Evolutionary conservation across 2,888 invertebrate genomes (phyloP).

Genomic region (Cremastinae sp.): DNA sequence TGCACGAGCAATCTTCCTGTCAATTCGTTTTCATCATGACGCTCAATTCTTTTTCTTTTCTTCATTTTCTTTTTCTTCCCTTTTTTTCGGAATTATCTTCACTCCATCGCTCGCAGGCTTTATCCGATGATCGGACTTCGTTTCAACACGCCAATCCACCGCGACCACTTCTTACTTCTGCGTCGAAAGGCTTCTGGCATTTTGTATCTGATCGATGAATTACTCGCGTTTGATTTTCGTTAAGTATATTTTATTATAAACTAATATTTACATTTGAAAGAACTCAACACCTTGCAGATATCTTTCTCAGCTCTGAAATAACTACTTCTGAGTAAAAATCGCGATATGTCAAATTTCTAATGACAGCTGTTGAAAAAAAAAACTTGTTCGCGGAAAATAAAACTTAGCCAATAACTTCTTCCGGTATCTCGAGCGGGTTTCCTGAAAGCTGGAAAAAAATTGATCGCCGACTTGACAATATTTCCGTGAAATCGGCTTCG

Average conservation of each 20-base stretch:
- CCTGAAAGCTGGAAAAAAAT: background rate
- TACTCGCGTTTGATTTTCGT: no score
- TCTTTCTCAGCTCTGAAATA: no score
- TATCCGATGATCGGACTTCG: constrained; percentile 39
- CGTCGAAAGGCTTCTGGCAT: background rate
- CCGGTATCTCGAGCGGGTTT: background rate
- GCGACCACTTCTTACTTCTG: constrained; percentile 27
- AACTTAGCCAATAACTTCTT: background rate
- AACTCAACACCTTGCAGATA: no score
- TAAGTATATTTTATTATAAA: no score
- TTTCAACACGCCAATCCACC: constrained; percentile 22
- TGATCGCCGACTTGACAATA: constrained; percentile 20
- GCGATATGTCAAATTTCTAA: no score
- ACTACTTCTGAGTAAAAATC: no score
- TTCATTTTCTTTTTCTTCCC: constrained; percentile 11
- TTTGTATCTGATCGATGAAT: constrained; percentile 1
- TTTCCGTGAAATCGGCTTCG: constrained; percentile 32
- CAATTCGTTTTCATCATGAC: constrained; percentile 19
- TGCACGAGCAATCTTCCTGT: background rate
- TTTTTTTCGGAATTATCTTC: constrained; percentile 22
- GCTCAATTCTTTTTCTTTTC: constrained; percentile 10
- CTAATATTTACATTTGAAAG: no score
- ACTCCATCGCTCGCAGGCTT: constrained; percentile 12
- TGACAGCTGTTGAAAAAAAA: background rate
- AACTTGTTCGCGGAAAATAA: background rate